phyloP scores from a whole-genome alignment of 2,888 invertebrate species.

The Tupiocoris notatus region DNA sequence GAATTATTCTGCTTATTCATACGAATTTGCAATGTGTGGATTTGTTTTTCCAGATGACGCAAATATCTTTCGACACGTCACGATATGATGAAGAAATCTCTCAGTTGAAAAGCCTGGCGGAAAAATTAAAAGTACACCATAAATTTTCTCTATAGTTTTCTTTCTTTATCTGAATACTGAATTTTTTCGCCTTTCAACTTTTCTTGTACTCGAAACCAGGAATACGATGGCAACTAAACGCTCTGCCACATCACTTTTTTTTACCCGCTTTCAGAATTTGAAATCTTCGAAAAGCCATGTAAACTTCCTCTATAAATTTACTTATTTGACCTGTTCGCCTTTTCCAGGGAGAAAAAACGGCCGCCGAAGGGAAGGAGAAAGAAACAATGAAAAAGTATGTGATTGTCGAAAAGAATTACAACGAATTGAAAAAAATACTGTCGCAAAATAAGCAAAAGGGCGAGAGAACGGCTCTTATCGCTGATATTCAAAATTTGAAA shows the following conservation, averaged over 20 bases:
- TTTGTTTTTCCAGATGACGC: slow-evolving; percentile 27
- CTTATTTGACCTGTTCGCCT: neutral
- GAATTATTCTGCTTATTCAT: neutral
- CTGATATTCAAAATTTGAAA: slow-evolving; percentile 35
- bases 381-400: slow-evolving; percentile 15
- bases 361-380: slow-evolving; percentile 26
- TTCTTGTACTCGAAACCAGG: too few relatives aligned
- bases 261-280: neutral
- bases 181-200: too few relatives aligned
- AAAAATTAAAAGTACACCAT: slow-evolving; percentile 24
- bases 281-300: neutral
- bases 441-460: slow-evolving; percentile 37
- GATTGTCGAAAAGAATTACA: slow-evolving; percentile 33
- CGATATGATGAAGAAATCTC: slow-evolving; percentile 15
- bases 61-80: slow-evolving; percentile 26
- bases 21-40: neutral
- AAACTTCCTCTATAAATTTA: neutral
- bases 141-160: neutral
- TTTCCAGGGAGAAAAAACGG: slow-evolving; percentile 28
- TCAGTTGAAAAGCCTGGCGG: neutral
- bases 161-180: too few relatives aligned
- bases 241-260: too few relatives aligned
- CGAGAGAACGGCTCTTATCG: slow-evolving; percentile 24
- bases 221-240: too few relatives aligned
- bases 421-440: slow-evolving; percentile 26